Conservation (phyloP, 2,888 invertebrate genomes). For the Macrostomum cliftonense region DNA sequence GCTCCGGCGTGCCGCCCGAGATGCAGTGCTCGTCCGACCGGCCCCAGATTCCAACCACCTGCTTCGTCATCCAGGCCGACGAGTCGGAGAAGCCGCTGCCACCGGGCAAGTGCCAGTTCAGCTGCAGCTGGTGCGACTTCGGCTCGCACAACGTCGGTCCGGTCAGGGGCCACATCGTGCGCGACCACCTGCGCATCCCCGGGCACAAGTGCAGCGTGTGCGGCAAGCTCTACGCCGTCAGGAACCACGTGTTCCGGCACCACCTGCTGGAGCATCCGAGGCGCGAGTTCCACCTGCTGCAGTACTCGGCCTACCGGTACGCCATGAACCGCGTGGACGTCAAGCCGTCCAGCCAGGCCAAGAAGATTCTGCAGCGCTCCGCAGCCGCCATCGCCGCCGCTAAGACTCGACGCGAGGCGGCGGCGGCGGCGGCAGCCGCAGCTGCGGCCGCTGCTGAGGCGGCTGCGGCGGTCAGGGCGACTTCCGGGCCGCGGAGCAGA, state of each 20-base stretch:
- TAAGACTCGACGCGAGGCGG: not conserved
- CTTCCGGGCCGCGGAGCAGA: not conserved
- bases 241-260: slow-evolving; percentile 6
- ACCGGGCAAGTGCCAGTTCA: not conserved
- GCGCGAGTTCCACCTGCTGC: slow-evolving; percentile 3
- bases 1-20: too few species aligned
- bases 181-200: slow-evolving; percentile 8
- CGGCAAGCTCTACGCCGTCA: slow-evolving; percentile 8
- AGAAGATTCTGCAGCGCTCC: not conserved
- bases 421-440: not conserved
- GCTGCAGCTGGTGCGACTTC: slow-evolving; percentile 4
- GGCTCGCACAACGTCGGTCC: slow-evolving; percentile 4
- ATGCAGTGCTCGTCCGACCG: too few species aligned
- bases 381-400: not conserved
- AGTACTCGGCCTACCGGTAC: slow-evolving; percentile 8
- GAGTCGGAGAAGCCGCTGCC: too few species aligned
- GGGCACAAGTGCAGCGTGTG: slow-evolving; percentile 8
- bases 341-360: not conserved
- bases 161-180: slow-evolving; percentile 10
- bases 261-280: slow-evolving; percentile 4
- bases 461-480: not conserved
- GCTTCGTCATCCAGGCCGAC: too few species aligned
- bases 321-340: slow-evolving; percentile 7
- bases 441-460: not conserved
- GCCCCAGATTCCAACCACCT: too few species aligned